Evolutionary conservation across 2,113 vertebrate species (phyloP).

Genomic region (Morone chrysops): DNA sequence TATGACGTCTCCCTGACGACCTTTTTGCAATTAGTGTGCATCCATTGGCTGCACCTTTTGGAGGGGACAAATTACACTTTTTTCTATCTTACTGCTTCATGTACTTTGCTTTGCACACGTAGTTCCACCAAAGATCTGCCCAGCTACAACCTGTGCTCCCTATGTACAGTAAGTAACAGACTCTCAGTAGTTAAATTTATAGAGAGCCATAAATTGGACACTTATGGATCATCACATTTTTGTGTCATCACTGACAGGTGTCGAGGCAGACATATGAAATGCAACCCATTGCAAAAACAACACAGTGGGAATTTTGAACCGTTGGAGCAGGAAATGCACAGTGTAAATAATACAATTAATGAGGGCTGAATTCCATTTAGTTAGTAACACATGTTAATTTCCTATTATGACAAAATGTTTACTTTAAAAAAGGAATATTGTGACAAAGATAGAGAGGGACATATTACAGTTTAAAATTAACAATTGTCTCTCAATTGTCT

Average conservation of each 20-base stretch:
- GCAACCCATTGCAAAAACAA: background rate
- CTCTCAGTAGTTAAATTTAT: background rate
- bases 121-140: background rate
- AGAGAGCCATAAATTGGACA: background rate
- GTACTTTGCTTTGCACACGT: background rate
- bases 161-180: background rate
- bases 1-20: background rate
- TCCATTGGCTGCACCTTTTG: background rate
- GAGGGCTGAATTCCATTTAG: background rate
- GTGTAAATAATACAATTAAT: background rate
- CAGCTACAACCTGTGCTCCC: background rate
- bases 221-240: background rate
- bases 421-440: background rate
- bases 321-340: background rate
- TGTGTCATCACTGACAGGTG: background rate
- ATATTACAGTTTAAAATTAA: background rate
- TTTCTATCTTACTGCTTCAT: background rate
- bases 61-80: background rate
- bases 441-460: background rate
- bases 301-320: background rate
- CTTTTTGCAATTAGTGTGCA: background rate
- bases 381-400: no score
- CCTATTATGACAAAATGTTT: background rate
- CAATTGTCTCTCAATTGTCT: no score
- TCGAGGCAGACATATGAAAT: background rate